Conservation (phyloP, 53 echinoderm and acorn worm genomes). For the Actinopyga echinites region DNA sequence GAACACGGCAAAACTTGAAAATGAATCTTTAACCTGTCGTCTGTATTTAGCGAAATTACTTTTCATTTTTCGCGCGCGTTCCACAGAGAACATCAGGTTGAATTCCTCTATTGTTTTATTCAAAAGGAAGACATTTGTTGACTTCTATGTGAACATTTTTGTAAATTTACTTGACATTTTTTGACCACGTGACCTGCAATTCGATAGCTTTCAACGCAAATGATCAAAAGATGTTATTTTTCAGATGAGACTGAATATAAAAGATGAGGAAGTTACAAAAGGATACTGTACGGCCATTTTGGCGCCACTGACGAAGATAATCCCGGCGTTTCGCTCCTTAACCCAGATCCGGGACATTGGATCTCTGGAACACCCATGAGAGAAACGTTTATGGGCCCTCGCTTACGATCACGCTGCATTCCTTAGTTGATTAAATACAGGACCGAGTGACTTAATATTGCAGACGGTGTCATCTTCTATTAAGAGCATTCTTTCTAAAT, state of each 20-base stretch:
- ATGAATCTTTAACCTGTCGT: slow-evolving; percentile 38
- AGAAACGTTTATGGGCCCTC: not conserved
- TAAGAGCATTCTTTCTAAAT: not conserved
- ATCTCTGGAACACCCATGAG: slow-evolving; percentile 1
- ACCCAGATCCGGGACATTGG: not conserved
- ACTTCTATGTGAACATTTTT: not conserved
- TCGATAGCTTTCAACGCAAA: slow-evolving; percentile 12
- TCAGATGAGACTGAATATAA: not conserved
- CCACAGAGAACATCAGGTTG: not conserved
- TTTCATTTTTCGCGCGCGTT: slow-evolving; percentile 21
- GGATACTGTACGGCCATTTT: not conserved
- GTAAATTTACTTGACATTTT: slow-evolving; percentile 18
- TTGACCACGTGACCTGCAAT: slow-evolving; percentile 5
- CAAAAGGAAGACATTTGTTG: slow-evolving; percentile 8
- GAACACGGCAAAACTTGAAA: slow-evolving; percentile 20
- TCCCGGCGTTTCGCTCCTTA: not conserved
- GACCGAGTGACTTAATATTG: slow-evolving; percentile 6
- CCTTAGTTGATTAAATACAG: slow-evolving; percentile 10
- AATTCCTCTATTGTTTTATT: not conserved
- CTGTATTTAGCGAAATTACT: slow-evolving; percentile 33
- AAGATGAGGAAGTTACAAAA: too few relatives aligned
- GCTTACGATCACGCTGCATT: not conserved
- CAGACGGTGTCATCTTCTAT: not conserved
- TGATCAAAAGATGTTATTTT: slow-evolving; percentile 20
- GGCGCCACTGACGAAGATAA: not conserved